These are phyloP conservation scores for Harlomillsia oculata DNA, from an alignment of 1,140 invertebrate genomes.

Conservation along the genomic window DNA sequence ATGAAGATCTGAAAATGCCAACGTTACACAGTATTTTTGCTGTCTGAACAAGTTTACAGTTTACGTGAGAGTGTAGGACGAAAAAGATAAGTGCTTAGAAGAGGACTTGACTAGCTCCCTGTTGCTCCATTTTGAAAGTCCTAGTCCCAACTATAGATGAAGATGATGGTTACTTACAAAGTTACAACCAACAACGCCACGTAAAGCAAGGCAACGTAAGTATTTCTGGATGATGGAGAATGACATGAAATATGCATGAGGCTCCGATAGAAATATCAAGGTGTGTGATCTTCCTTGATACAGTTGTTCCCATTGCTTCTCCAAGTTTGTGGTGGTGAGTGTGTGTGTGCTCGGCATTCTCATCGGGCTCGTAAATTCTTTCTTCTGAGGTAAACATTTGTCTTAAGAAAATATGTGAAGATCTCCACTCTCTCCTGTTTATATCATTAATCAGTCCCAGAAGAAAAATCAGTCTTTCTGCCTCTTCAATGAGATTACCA, in stretches of 20 bases:
- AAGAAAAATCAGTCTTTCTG: slow-evolving; percentile 12
- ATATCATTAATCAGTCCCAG: slow-evolving; percentile 34
- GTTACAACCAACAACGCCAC: too few relatives aligned
- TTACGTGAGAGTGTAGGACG: not conserved
- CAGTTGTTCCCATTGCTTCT: not conserved
- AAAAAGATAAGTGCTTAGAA: slow-evolving; percentile 2
- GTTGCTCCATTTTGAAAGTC: too few relatives aligned
- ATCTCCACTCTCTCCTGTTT: slow-evolving; percentile 29
- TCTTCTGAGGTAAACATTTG: slow-evolving; percentile 31
- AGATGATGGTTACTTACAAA: too few relatives aligned
- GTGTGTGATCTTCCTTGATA: not conserved
- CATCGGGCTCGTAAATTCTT: slow-evolving; percentile 31
- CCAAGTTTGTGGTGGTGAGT: not conserved
- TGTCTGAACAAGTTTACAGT: not conserved
- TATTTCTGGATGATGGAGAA: not conserved
- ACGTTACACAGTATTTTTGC: not conserved
- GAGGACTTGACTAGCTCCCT: not conserved
- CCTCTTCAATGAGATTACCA: not conserved
- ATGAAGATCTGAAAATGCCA: not conserved
- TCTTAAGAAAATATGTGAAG: slow-evolving; percentile 34
- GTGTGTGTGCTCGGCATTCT: not conserved
- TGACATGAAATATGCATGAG: not conserved
- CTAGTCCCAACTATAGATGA: too few relatives aligned
- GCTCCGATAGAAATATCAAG: not conserved
- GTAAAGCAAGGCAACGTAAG: too few relatives aligned